Base-by-base conservation (phyloP, 2,113 vertebrate species). In the Xenopus borealis region DNA sequence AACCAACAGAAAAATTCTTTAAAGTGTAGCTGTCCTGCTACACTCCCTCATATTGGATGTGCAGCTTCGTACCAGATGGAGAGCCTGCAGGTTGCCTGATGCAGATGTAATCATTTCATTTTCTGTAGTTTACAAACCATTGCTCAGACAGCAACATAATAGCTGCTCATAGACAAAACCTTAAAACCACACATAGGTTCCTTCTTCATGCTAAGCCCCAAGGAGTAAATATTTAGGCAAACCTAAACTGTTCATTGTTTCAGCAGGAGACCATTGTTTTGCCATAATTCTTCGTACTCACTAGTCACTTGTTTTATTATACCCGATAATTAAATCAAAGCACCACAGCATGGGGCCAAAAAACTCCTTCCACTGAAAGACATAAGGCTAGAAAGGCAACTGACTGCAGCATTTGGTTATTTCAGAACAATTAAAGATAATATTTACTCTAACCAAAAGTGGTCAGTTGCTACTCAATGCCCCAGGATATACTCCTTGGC, bases 281-380 rank as follows among this genome's bases (percentile, higher is more conserved):
- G 55, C 55, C 13, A 58, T 58, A 18, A 7, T 16, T 18, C 14
- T 5, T 58, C 55, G 8, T 18, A 12, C 9, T 19, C 17, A 58
- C 17, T n/a, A 12, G 55, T 16, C 17, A 18, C 18, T 58, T 0
- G 16, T 18, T 19, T 16, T 58, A 58, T 10, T 58, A 58, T 16
- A 58, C 1, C 1, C 14, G n/a, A 58, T 19, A 16, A 58, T 17
- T 58, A 58, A 5, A 58, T 13, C 14, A 17, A 58, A n/a, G 17
- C 14, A n/a, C 14, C 2, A 10, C 10, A 11, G 14, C 19, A 44
- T 47, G 63, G 52, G 52, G 52, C 63, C 20, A 4, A 17, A 2
- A 46, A 45, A 19, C 44, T 14, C 23, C 62, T 44, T 20, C 14
- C 27, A 65, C 27, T 62, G 69, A 71, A 47, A 62, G 69, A 47